Evolutionary conservation across 2,113 vertebrate species (phyloP).

Genomic region (Deroptyus accipitrinus): DNA sequence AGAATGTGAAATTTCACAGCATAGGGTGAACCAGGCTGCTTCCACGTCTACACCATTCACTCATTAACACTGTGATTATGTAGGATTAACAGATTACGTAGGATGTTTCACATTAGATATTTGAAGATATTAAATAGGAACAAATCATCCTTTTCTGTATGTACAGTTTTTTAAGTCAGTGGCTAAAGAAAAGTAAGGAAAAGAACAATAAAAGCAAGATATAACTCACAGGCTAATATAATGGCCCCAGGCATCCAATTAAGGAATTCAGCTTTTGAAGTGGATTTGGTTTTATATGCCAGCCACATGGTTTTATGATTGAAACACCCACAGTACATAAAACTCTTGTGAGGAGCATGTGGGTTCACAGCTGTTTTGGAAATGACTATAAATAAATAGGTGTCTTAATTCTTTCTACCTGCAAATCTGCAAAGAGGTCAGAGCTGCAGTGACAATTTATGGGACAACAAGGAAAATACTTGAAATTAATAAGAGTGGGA

Average conservation of each 20-base stretch:
- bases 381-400: not conserved
- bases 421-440: not conserved
- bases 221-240: not conserved
- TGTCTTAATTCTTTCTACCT: slow-evolving; percentile 12
- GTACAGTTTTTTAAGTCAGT: not conserved
- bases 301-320: not conserved
- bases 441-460: slow-evolving; percentile 3
- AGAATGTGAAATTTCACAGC: not conserved
- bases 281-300: not conserved
- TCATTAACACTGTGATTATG: not conserved
- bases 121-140: not conserved
- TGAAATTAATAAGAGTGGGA: not conserved
- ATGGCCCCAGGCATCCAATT: not conserved
- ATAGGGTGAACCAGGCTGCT: not conserved
- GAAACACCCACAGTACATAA: not conserved
- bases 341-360: not conserved
- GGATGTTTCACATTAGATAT: not conserved
- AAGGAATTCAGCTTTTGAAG: slow-evolving; percentile 1
- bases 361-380: slow-evolving; percentile 14
- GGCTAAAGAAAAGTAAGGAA: not conserved
- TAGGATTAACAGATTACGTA: not conserved
- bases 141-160: not conserved
- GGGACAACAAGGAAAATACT: not conserved
- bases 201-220: not conserved
- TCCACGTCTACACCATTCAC: not conserved